These are phyloP conservation scores for Hydropotes inermis DNA, from an alignment of 2,113 vertebrate species.

Conservation along the genomic window DNA sequence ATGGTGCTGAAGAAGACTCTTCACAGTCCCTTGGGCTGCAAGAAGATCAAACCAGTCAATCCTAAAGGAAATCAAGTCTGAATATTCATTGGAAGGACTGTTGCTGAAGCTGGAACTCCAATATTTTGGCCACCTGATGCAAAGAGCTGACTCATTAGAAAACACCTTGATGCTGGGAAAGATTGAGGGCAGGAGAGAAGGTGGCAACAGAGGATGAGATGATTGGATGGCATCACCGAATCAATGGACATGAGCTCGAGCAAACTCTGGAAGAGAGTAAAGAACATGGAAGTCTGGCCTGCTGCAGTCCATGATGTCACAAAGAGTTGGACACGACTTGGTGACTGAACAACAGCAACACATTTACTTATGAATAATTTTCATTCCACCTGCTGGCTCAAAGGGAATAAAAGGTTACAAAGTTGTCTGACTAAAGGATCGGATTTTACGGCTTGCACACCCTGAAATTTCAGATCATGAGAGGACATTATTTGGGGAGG, in stretches of 20 bases:
- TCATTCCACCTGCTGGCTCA: background rate
- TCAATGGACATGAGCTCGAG: background rate
- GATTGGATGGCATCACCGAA: rapidly evolving
- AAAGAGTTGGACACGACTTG: background rate
- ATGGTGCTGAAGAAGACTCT: background rate
- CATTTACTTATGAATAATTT: background rate
- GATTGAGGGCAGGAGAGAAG: background rate
- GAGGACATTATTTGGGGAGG: background rate
- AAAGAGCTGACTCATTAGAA: background rate
- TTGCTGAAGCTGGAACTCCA: background rate
- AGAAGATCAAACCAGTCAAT: background rate
- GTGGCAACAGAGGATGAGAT: background rate
- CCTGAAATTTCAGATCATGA: background rate
- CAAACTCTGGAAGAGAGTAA: background rate
- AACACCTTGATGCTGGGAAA: background rate
- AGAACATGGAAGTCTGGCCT: background rate
- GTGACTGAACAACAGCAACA: background rate
- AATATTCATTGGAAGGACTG: background rate
- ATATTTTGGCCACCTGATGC: background rate
- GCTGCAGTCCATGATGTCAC: background rate
- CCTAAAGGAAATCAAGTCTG: background rate
- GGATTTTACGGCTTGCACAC: background rate
- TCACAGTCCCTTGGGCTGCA: background rate
- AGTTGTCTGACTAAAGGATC: background rate
- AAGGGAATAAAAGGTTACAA: background rate